Percentiles rank a stretch among this genome's conserved stretches.
Conservation (phyloP, 1,140 invertebrate genomes). For the Drusus annulatus region DNA sequence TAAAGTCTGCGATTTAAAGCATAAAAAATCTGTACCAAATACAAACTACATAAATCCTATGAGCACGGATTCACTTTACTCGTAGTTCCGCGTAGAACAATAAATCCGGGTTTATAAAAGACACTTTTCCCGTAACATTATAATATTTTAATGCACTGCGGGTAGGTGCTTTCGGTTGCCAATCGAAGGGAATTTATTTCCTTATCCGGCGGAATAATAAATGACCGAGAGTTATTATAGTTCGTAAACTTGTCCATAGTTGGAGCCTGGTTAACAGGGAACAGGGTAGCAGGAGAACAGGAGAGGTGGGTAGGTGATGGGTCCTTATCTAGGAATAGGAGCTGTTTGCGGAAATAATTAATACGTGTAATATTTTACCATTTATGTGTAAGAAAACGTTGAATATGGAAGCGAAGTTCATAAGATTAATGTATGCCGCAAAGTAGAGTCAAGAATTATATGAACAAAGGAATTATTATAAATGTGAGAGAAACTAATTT, state of each 20-base stretch:
- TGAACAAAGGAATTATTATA: too few species aligned
- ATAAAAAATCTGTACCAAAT: too few species aligned
- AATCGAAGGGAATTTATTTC: slow-evolving; percentile 1
- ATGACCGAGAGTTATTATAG: slow-evolving; percentile 8
- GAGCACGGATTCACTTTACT: too few species aligned
- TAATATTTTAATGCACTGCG: neutral
- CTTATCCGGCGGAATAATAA: slow-evolving; percentile 9
- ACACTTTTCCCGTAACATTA: too few species aligned
- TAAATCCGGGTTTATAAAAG: neutral
- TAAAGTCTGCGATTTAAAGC: too few species aligned
- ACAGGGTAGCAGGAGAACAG: too few species aligned
- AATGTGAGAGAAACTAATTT: too few species aligned
- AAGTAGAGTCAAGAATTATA: neutral
- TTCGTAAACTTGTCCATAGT: neutral
- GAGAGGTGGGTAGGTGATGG: neutral
- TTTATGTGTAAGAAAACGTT: slow-evolving; percentile 18
- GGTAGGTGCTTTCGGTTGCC: neutral
- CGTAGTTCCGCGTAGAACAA: neutral
- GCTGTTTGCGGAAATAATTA: slow-evolving; percentile 16
- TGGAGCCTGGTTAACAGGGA: neutral
- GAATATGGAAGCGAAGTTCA: slow-evolving; percentile 9
- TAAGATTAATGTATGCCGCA: neutral
- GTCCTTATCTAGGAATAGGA: slow-evolving; percentile 24
- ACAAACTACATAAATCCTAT: too few species aligned
- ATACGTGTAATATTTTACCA: slow-evolving; percentile 30